Evolutionary conservation across 2,113 vertebrate species (phyloP).

Genomic region (Indicator indicator): DNA sequence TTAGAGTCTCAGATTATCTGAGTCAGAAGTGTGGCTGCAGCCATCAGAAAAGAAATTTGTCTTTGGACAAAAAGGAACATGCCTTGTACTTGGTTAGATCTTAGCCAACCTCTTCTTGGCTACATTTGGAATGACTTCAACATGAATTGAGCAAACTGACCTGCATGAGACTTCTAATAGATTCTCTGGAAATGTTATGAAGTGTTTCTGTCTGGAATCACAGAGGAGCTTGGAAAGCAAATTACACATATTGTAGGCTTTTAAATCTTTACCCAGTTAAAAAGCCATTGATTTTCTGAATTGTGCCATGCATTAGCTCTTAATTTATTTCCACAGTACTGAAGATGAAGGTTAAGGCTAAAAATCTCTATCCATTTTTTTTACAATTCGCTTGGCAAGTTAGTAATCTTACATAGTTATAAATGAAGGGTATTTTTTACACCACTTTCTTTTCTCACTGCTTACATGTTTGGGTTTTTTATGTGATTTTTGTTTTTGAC

Average conservation of each 20-base stretch:
- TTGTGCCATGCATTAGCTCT: not conserved
- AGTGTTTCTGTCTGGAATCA: not conserved
- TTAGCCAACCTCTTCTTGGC: not conserved
- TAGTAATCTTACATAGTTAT: not conserved
- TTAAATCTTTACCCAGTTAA: not conserved
- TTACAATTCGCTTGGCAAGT: not conserved
- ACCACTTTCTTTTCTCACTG: not conserved
- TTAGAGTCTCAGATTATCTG: not conserved
- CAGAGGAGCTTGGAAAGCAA: not conserved
- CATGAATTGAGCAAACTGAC: not conserved
- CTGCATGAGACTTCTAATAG: not conserved
- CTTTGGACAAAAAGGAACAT: not conserved
- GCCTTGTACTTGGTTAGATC: not conserved
- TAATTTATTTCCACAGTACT: slow-evolving; percentile 5
- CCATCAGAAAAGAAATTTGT: not conserved
- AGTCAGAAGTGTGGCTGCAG: not conserved
- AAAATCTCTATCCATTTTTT: slow-evolving; percentile 17
- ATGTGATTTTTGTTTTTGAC: not conserved
- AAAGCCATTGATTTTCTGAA: slow-evolving; percentile 2
- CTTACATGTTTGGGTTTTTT: not conserved
- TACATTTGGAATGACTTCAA: not conserved
- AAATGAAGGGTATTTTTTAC: not conserved
- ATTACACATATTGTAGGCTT: not conserved
- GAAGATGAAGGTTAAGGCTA: not conserved
- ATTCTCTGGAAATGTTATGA: not conserved